Evolutionary conservation across 2,888 invertebrate genomes (phyloP).

Genomic region (Dinocampus coccinellae): DNA sequence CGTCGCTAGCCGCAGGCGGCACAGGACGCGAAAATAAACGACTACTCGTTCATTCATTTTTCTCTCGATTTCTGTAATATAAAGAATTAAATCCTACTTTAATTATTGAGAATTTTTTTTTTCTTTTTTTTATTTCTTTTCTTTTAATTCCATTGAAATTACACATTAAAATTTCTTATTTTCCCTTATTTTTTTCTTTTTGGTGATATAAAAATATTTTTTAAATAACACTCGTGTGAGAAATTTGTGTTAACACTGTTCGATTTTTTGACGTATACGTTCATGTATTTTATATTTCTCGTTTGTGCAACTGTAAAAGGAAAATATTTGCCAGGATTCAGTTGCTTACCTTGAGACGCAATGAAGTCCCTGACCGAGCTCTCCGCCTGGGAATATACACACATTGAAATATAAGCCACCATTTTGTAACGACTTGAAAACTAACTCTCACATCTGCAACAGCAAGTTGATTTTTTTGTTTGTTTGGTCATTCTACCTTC

Average conservation of each 20-base stretch:
- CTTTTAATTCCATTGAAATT: too few relatives aligned
- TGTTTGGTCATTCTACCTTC: not conserved
- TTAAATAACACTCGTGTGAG: too few relatives aligned
- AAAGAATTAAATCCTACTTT: not conserved
- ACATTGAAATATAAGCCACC: slow-evolving; percentile 24
- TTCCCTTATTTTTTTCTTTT: too few relatives aligned
- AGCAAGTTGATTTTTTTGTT: not conserved
- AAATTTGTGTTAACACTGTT: too few relatives aligned
- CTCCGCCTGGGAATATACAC: slow-evolving; percentile 16
- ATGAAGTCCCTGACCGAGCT: slow-evolving; percentile 11
- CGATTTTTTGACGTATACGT: not conserved
- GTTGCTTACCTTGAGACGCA: slow-evolving; percentile 7
- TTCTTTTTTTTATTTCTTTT: too few relatives aligned
- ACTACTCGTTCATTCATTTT: not conserved
- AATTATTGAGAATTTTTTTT: not conserved
- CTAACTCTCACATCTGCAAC: slow-evolving; percentile 16
- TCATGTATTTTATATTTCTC: not conserved
- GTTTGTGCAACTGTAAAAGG: not conserved
- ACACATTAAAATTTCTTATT: too few relatives aligned
- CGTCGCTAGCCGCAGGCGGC: not conserved
- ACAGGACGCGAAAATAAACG: not conserved
- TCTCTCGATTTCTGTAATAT: too few relatives aligned
- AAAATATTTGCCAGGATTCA: not conserved
- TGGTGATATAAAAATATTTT: too few relatives aligned
- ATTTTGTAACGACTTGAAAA: slow-evolving; percentile 28